phyloP scores from a whole-genome alignment of 1,140 invertebrate genomes.

The Drosophila sulfurigaster region DNA sequence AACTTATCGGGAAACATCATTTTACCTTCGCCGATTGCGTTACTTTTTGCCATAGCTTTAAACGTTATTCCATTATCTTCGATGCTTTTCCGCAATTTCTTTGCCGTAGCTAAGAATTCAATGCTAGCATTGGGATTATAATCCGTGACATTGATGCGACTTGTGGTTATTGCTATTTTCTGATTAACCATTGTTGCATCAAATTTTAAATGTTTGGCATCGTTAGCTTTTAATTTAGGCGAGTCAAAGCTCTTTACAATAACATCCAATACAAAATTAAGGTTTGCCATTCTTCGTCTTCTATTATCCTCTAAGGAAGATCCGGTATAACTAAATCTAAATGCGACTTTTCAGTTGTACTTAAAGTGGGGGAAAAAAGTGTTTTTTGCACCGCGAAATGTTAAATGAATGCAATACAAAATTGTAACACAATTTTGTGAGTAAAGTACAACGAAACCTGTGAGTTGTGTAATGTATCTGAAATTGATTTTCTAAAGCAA shows the following conservation, averaged over 20 bases:
- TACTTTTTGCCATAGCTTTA: conserved; percentile 15
- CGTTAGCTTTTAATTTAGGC: neutral
- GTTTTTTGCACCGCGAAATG: neutral
- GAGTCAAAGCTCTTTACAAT: conserved; percentile 32
- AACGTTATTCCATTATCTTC: conserved; percentile 44
- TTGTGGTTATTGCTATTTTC: conserved; percentile 21
- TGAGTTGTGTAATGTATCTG: conserved; percentile 6
- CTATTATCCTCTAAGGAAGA: too few species aligned
- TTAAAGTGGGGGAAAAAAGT: conserved; percentile 2
- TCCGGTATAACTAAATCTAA: too few species aligned
- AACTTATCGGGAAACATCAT: conserved; percentile 42
- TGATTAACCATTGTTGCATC: conserved; percentile 20
- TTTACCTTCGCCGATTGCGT: conserved; percentile 21
- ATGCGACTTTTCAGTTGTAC: conserved; percentile 1
- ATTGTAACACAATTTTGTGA: conserved; percentile 13
- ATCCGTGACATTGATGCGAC: conserved; percentile 57
- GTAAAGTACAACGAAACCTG: conserved; percentile 10
- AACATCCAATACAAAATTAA: conserved; percentile 50
- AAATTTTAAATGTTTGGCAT: conserved; percentile 24
- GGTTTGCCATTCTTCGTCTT: neutral
- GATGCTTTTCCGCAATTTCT: conserved; percentile 20
- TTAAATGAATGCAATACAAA: neutral
- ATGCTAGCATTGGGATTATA: conserved; percentile 18
- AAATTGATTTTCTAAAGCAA: neutral
- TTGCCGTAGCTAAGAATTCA: conserved; percentile 17